These are phyloP conservation scores for Brachypterus glaber DNA, from an alignment of 2,888 invertebrate genomes.

Conservation along the genomic window DNA sequence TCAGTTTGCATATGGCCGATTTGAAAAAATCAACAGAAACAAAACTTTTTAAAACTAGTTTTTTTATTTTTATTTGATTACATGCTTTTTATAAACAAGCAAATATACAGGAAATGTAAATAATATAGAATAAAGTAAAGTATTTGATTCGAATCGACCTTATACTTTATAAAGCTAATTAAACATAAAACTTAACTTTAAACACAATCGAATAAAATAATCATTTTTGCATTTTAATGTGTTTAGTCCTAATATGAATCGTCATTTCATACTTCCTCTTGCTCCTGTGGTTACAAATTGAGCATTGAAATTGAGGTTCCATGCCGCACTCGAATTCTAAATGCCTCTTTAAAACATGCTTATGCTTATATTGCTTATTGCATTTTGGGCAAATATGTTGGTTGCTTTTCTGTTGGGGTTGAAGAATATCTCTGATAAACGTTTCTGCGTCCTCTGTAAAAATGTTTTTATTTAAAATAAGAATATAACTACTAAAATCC, in stretches of 20 bases:
- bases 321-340: slow-evolving; percentile 51
- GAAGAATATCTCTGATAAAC: slow-evolving; percentile 14
- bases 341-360: slow-evolving; percentile 50
- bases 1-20: too few species aligned
- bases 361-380: slow-evolving; percentile 48
- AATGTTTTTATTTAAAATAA: slow-evolving; percentile 12
- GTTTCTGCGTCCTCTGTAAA: slow-evolving; percentile 11
- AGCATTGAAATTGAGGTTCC: slow-evolving; percentile 47
- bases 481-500: slow-evolving; percentile 9
- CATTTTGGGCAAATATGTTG: slow-evolving; percentile 45
- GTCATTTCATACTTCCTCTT: slow-evolving; percentile 32
- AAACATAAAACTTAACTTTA: too few species aligned
- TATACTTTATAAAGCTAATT: too few species aligned
- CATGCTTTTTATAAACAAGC: too few species aligned
- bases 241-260: slow-evolving; percentile 27
- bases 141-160: too few species aligned
- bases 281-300: slow-evolving; percentile 46
- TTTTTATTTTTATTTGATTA: too few species aligned
- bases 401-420: slow-evolving; percentile 4
- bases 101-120: too few species aligned
- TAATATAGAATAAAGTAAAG: too few species aligned
- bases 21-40: too few species aligned
- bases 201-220: too few species aligned
- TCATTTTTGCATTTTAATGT: too few species aligned
- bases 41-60: too few species aligned